A percentile compares a stretch with the other conserved stretches of the same genome.
phyloP scores from a whole-genome alignment of 1,140 invertebrate genomes.

The Zaprionus inermis region DNA sequence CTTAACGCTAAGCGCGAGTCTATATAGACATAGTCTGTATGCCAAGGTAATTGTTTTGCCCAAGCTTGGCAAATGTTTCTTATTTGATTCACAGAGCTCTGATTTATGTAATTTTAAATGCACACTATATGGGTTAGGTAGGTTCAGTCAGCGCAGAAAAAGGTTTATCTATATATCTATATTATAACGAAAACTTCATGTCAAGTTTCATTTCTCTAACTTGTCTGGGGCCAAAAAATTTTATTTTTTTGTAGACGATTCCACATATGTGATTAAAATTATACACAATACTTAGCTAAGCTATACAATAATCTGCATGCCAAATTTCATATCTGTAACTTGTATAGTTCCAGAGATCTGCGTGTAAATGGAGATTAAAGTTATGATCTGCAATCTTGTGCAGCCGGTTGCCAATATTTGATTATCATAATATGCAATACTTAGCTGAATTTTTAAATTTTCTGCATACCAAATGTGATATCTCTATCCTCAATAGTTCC shows the following conservation, averaged over 20 bases:
- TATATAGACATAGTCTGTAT: slow-evolving; percentile 6
- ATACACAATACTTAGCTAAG: background rate
- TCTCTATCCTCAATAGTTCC: background rate
- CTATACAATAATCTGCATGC: background rate
- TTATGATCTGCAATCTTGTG: too few species aligned
- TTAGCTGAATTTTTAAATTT: background rate
- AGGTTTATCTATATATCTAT: too few species aligned
- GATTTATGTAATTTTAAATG: background rate
- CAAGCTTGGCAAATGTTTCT: background rate
- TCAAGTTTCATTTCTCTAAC: too few species aligned
- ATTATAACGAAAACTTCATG: too few species aligned
- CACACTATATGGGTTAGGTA: background rate
- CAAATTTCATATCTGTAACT: background rate
- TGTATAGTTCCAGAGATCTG: background rate
- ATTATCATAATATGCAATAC: background rate
- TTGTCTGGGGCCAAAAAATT: too few species aligned
- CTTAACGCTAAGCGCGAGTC: background rate
- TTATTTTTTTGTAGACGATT: too few species aligned
- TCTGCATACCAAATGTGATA: background rate
- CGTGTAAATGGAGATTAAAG: background rate
- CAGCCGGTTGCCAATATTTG: background rate
- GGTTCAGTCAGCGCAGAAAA: too few species aligned
- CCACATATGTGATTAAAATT: too few species aligned
- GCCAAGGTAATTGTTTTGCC: background rate
- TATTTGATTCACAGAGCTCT: background rate